Conservation (phyloP, 2,888 invertebrate species). For the Cerastoderma edule region DNA sequence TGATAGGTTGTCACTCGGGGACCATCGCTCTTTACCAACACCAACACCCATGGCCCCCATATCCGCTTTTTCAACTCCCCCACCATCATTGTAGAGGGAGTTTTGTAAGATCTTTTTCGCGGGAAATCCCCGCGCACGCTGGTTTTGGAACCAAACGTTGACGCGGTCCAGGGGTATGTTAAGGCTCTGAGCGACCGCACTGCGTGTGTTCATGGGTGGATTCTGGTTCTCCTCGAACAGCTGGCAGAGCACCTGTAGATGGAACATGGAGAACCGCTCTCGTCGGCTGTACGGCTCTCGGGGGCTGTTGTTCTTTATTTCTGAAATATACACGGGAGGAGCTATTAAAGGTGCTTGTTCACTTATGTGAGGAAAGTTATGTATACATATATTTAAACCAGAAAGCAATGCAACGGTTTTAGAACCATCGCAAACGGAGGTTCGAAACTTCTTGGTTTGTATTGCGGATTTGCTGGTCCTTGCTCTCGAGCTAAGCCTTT, state of each 20-base stretch:
- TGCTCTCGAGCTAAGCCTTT: conserved; percentile 65
- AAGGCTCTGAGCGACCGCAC: conserved; percentile 62
- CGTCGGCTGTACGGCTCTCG: conserved; percentile 56
- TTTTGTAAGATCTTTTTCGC: conserved; percentile 63
- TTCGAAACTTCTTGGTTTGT: too few relatives aligned
- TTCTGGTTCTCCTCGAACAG: conserved; percentile 67
- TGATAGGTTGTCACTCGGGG: not conserved
- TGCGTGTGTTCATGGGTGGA: conserved; percentile 60
- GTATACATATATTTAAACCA: too few relatives aligned
- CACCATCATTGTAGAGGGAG: conserved; percentile 34
- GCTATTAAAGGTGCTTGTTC: too few relatives aligned
- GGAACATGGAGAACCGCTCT: conserved; percentile 65
- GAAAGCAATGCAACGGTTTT: too few relatives aligned
- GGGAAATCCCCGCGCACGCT: conserved; percentile 68
- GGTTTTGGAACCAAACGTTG: conserved; percentile 72
- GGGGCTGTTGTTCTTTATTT: conserved; percentile 51
- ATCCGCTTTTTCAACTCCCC: conserved; percentile 36
- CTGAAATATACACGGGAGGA: conserved; percentile 58
- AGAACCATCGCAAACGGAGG: too few relatives aligned
- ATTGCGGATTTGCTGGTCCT: conserved; percentile 59
- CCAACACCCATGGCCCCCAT: too few relatives aligned
- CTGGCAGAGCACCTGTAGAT: conserved; percentile 64
- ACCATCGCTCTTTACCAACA: too few relatives aligned
- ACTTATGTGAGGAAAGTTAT: too few relatives aligned
- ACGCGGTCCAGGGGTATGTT: conserved; percentile 65